Evolutionary conservation across 2,888 invertebrate genomes (phyloP).

Genomic region (Eristalinus aeneus): DNA sequence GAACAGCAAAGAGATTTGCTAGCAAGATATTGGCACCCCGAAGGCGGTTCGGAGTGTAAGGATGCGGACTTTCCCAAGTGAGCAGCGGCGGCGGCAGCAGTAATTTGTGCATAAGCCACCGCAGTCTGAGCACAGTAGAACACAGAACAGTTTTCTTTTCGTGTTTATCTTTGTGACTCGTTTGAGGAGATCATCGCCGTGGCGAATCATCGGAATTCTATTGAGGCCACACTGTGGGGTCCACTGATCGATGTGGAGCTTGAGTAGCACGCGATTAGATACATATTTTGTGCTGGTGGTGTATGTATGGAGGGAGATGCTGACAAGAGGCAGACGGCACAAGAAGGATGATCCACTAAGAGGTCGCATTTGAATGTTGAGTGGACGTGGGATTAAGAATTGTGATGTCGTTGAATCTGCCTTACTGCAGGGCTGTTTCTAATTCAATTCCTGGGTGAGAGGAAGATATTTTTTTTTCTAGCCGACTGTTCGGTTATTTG

Average conservation of each 20-base stretch:
- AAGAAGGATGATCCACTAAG: too few species aligned
- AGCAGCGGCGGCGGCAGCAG: conserved; percentile 7
- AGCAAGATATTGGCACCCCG: conserved; percentile 49
- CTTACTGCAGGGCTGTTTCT: too few species aligned
- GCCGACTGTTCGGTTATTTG: too few species aligned
- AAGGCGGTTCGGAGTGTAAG: conserved; percentile 23
- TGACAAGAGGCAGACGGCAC: too few species aligned
- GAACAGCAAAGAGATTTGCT: conserved; percentile 23
- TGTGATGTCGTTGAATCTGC: too few species aligned
- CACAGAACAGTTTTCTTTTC: conserved; percentile 5
- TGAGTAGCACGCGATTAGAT: neutral
- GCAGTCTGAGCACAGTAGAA: neutral
- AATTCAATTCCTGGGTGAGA: too few species aligned
- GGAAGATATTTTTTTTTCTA: too few species aligned
- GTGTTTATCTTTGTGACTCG: neutral
- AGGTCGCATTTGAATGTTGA: too few species aligned
- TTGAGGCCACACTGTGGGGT: neutral
- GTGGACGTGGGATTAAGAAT: too few species aligned
- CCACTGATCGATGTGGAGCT: neutral
- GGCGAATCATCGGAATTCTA: conserved; percentile 7
- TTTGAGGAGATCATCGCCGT: neutral
- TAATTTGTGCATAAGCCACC: conserved; percentile 49
- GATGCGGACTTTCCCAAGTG: conserved; percentile 43
- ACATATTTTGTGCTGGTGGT: neutral
- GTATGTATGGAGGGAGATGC: too few species aligned